phyloP scores from a whole-genome alignment of 1,140 invertebrate genomes.

The Scaptomyza pallida region DNA sequence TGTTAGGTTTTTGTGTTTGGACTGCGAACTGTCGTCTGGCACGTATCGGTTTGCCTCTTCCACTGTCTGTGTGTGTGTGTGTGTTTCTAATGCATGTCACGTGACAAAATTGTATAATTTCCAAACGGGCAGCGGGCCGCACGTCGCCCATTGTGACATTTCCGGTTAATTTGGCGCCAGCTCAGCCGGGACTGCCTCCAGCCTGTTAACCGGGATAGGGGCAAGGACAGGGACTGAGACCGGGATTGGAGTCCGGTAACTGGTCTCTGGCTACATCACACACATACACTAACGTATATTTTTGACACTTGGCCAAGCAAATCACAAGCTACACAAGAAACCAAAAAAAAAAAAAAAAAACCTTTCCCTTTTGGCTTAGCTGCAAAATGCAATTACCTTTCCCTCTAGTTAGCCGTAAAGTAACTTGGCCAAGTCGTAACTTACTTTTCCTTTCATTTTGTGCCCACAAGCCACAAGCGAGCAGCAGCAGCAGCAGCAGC shows the following conservation, averaged over 20 bases:
- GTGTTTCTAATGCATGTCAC: slow-evolving; percentile 77
- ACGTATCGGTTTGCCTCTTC: slow-evolving; percentile 50
- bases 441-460: slow-evolving; percentile 82
- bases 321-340: slow-evolving; percentile 39
- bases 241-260: background rate
- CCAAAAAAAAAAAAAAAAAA: slow-evolving; percentile 24
- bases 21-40: slow-evolving; percentile 57
- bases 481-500: too few species aligned
- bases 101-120: slow-evolving; percentile 83
- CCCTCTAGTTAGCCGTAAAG: slow-evolving; percentile 62
- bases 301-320: slow-evolving; percentile 80
- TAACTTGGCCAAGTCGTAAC: slow-evolving; percentile 71
- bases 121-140: slow-evolving; percentile 75
- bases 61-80: slow-evolving; percentile 30
- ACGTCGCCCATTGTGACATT: slow-evolving; percentile 81
- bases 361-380: slow-evolving; percentile 67
- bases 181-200: slow-evolving; percentile 56
- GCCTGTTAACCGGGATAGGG: background rate
- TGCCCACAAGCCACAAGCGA: slow-evolving; percentile 38
- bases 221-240: too few species aligned
- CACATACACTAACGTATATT: slow-evolving; percentile 36
- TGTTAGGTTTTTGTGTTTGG: slow-evolving; percentile 25
- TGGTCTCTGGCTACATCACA: slow-evolving; percentile 18
- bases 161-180: slow-evolving; percentile 81
- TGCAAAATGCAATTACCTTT: slow-evolving; percentile 78